These are phyloP conservation scores for Notiomystis cincta DNA, from an alignment of 2,113 vertebrate species.

Conservation along the genomic window DNA sequence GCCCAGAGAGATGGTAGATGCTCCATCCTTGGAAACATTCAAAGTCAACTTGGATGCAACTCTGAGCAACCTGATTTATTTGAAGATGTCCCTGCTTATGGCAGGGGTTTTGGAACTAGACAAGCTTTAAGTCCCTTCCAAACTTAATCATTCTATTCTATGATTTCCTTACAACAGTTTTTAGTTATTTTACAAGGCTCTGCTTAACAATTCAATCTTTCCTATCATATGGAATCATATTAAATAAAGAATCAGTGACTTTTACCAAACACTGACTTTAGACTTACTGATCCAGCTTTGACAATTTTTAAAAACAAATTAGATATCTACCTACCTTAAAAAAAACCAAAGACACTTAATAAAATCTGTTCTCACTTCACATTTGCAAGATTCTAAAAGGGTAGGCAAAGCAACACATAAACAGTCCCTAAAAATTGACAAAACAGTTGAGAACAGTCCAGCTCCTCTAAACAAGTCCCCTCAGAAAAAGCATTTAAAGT, in stretches of 20 bases:
- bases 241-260: not conserved
- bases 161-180: not conserved
- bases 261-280: not conserved
- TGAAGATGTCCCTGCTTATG: not conserved
- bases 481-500: not conserved
- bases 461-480: not conserved
- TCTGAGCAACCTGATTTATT: not conserved
- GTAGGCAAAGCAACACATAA: not conserved
- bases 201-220: not conserved
- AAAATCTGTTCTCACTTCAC: not conserved
- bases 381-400: not conserved
- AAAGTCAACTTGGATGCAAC: not conserved
- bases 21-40: not conserved
- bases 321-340: not conserved
- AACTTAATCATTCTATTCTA: not conserved
- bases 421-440: not conserved
- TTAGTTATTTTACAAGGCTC: not conserved
- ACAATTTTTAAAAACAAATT: not conserved
- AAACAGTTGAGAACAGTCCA: not conserved
- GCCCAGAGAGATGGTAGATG: not conserved
- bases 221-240: not conserved
- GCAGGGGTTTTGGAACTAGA: not conserved
- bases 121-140: not conserved
- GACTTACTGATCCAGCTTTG: not conserved
- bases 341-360: not conserved